A percentile compares a stretch with the other conserved stretches of the same genome.
These are phyloP conservation scores for Hyposoter dolosus DNA, from an alignment of 2,888 invertebrate species.

Conservation along the genomic window DNA sequence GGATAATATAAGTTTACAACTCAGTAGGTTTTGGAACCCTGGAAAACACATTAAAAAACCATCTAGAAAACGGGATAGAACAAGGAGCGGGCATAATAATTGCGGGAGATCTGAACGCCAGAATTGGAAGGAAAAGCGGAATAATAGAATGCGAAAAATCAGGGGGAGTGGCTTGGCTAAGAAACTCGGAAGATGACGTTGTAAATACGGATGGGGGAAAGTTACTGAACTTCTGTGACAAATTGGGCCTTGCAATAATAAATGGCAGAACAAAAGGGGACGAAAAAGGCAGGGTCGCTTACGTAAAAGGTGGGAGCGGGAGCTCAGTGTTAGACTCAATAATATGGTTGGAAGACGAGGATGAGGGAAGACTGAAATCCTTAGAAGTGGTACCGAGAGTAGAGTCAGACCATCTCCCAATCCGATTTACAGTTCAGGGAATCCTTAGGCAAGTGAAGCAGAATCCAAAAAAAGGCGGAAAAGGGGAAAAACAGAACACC, in stretches of 20 bases:
- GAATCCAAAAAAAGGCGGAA: background rate
- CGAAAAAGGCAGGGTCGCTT: background rate
- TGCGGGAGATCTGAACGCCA: conserved; percentile 41
- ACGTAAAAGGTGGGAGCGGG: background rate
- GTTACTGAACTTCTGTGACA: background rate
- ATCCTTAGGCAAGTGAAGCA: background rate
- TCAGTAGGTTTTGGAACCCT: conserved; percentile 24
- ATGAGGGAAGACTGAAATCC: background rate
- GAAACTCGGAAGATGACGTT: conserved; percentile 8
- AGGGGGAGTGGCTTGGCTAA: background rate
- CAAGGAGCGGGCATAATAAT: conserved; percentile 24
- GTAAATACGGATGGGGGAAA: conserved; percentile 19
- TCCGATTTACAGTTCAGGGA: background rate
- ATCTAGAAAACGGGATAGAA: conserved; percentile 16
- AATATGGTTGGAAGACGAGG: background rate
- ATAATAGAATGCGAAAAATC: conserved; percentile 1
- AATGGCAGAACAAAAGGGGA: conserved; percentile 16
- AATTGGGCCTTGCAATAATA: background rate
- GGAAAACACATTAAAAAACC: background rate
- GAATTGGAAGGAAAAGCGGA: conserved; percentile 3
- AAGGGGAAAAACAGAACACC: background rate
- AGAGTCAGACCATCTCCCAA: conserved; percentile 49
- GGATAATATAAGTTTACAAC: conserved; percentile 44
- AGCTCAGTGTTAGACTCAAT: conserved; percentile 34
- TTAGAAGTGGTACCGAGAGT: conserved; percentile 25